Percentiles rank a stretch among this genome's conserved stretches.
Evolutionary conservation across 2,113 vertebrate genomes (phyloP).

Genomic region (Pelobates fuscus): DNA sequence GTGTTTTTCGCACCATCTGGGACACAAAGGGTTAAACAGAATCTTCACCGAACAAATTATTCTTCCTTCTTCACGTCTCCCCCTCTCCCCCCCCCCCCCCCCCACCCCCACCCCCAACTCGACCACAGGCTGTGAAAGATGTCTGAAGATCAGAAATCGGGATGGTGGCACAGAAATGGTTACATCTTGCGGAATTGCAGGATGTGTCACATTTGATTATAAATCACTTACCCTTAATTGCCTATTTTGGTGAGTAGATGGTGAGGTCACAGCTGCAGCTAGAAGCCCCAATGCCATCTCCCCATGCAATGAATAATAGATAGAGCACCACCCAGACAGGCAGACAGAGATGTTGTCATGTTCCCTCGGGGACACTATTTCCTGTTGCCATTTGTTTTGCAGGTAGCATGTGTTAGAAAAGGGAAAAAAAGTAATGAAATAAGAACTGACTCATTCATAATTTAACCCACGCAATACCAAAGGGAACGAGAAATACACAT

Average conservation of each 20-base stretch:
- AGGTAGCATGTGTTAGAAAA: slow-evolving; percentile 59
- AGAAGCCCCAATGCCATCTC: slow-evolving; percentile 63
- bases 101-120: no score
- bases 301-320: slow-evolving; percentile 71
- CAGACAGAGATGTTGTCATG: slow-evolving; percentile 64
- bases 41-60: no score
- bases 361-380: slow-evolving; percentile 62
- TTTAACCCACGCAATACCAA: neutral
- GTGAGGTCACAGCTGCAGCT: slow-evolving; percentile 69
- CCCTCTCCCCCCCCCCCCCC: no score
- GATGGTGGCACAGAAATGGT: slow-evolving; percentile 15
- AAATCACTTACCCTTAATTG: slow-evolving; percentile 72
- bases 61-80: no score
- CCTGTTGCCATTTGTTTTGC: slow-evolving; percentile 65
- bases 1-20: no score
- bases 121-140: neutral
- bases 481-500: neutral
- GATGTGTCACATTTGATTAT: slow-evolving; percentile 67
- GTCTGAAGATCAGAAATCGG: neutral
- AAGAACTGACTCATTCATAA: slow-evolving; percentile 36
- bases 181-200: slow-evolving; percentile 53
- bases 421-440: slow-evolving; percentile 60
- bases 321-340: slow-evolving; percentile 64
- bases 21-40: no score
- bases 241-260: slow-evolving; percentile 69